phyloP scores from a whole-genome alignment of 2,113 vertebrate genomes.

The Rousettus leschenaultii region DNA sequence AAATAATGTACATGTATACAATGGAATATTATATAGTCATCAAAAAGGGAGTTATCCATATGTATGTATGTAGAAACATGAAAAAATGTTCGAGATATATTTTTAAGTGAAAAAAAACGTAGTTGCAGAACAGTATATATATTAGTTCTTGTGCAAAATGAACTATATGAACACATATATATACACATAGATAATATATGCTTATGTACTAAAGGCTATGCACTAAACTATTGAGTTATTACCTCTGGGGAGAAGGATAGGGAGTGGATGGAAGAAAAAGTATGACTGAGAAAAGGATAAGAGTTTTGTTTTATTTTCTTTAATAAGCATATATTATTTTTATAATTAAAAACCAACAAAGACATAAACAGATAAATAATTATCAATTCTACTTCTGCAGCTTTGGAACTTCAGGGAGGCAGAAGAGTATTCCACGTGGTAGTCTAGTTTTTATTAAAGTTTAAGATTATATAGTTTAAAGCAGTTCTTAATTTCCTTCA shows the following conservation, averaged over 20 bases:
- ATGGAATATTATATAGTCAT: background rate
- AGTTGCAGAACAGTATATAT: constrained; percentile 16
- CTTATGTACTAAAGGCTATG: background rate
- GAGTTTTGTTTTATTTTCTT: background rate
- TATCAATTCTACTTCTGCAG: background rate
- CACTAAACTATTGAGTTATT: background rate
- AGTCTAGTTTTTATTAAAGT: background rate
- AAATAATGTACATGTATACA: background rate
- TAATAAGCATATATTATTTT: background rate
- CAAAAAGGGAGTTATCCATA: background rate
- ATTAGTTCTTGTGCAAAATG: constrained; percentile 2
- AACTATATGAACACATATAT: background rate
- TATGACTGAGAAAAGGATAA: background rate
- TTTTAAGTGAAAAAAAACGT: background rate
- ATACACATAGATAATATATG: background rate
- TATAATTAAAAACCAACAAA: constrained; percentile 8
- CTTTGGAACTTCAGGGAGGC: background rate
- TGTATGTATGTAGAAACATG: background rate
- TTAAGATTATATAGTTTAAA: background rate
- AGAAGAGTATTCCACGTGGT: background rate
- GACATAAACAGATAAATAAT: background rate
- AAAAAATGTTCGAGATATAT: background rate
- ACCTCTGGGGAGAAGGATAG: background rate
- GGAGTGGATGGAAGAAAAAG: background rate
- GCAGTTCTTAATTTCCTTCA: background rate